phyloP scores from a whole-genome alignment of 2,888 invertebrate genomes.

The Mythimna ferrago region DNA sequence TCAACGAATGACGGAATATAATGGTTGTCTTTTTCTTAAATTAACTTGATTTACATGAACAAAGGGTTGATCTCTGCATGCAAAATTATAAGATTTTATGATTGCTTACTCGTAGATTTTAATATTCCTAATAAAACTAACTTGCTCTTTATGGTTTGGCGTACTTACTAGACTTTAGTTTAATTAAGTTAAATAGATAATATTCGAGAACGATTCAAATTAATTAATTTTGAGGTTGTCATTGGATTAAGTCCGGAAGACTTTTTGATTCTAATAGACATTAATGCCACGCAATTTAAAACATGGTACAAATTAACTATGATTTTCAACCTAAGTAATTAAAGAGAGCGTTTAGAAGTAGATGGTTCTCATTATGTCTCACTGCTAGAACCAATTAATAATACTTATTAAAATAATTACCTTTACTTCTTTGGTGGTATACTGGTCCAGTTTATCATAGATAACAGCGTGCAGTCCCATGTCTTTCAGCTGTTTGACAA shows the following conservation, averaged over 20 bases:
- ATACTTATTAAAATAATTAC: slow-evolving; percentile 66
- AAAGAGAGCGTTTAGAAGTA: neutral
- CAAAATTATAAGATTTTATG: too few relatives aligned
- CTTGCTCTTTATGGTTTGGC: neutral
- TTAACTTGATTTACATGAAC: neutral
- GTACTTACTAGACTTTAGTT: neutral
- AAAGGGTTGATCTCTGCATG: too few relatives aligned
- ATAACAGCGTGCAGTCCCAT: slow-evolving; percentile 98
- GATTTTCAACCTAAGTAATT: neutral
- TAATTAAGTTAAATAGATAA: neutral
- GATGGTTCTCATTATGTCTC: slow-evolving; percentile 20
- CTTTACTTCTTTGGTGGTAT: slow-evolving; percentile 93
- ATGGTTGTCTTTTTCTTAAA: neutral
- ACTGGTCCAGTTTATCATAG: slow-evolving; percentile 97
- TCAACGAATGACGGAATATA: neutral
- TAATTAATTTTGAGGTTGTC: neutral
- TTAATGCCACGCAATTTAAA: neutral
- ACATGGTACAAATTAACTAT: neutral
- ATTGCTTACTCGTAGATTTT: too few relatives aligned
- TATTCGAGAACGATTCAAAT: neutral
- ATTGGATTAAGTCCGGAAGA: neutral
- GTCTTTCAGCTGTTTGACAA: slow-evolving; percentile 96
- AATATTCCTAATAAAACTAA: neutral
- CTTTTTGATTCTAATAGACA: neutral
- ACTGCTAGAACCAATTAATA: slow-evolving; percentile 10